These are phyloP conservation scores for Cheilosia scutellata DNA, from an alignment of 2,888 invertebrate species.

Conservation along the genomic window DNA sequence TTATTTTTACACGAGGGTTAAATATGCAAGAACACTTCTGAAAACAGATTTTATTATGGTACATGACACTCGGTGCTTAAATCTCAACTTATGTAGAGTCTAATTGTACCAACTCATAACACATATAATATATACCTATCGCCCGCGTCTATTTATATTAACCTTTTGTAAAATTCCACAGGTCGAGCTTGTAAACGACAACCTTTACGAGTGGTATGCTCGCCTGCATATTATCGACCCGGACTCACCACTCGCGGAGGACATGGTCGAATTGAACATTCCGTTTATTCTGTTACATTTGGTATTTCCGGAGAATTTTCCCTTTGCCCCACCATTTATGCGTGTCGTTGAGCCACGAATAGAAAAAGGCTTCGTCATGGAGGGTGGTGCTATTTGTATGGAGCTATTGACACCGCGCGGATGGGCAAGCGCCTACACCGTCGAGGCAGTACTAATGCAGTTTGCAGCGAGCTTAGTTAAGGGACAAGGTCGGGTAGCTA, in stretches of 20 bases:
- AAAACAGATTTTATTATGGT: background rate
- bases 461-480: conserved; percentile 95
- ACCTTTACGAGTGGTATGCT: conserved; percentile 95
- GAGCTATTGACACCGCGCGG: conserved; percentile 93
- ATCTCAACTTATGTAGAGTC: conserved; percentile 3
- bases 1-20: no score
- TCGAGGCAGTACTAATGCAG: conserved; percentile 95
- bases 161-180: conserved; percentile 78
- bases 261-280: conserved; percentile 91
- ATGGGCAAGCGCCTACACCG: conserved; percentile 94
- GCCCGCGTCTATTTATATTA: background rate
- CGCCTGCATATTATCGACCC: conserved; percentile 92
- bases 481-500: conserved; percentile 92
- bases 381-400: conserved; percentile 96
- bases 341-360: conserved; percentile 91
- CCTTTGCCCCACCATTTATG: conserved; percentile 94
- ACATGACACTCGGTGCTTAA: conserved; percentile 13
- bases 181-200: conserved; percentile 93
- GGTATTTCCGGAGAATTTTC: conserved; percentile 94
- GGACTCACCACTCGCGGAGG: conserved; percentile 92
- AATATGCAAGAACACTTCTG: no score
- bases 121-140: background rate
- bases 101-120: conserved; percentile 38
- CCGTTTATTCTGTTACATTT: conserved; percentile 91
- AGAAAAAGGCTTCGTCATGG: conserved; percentile 95